phyloP scores from a whole-genome alignment of 1,140 invertebrate genomes.

The Pogonomyrmex californicus region DNA sequence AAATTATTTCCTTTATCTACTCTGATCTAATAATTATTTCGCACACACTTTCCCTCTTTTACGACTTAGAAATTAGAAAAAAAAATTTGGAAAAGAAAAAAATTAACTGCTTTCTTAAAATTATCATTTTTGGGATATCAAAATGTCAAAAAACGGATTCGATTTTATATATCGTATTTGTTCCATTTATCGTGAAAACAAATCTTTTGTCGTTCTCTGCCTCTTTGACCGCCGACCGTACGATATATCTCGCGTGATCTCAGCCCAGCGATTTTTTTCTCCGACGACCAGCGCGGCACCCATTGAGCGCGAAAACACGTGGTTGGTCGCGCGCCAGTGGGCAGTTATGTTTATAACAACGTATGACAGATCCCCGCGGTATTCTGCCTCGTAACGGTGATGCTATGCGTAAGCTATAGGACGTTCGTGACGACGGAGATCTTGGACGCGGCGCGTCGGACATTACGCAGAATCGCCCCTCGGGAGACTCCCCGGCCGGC shows the following conservation, averaged over 20 bases:
- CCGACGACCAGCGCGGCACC: conserved; percentile 32
- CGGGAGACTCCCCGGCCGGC: conserved; percentile 17
- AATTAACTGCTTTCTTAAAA: background rate
- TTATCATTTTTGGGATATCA: background rate
- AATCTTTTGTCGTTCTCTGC: background rate
- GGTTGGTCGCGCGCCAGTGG: conserved; percentile 75
- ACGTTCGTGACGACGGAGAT: conserved; percentile 61
- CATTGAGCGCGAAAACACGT: conserved; percentile 78
- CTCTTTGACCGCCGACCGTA: background rate
- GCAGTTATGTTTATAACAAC: conserved; percentile 80
- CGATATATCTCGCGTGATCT: background rate
- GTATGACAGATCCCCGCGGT: conserved; percentile 69
- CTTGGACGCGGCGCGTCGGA: conserved; percentile 54
- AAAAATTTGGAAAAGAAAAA: background rate
- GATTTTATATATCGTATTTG: too few relatives aligned
- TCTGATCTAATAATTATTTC: background rate
- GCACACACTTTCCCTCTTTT: too few relatives aligned
- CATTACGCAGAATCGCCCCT: conserved; percentile 48
- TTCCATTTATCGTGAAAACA: too few relatives aligned
- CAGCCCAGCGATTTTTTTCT: conserved; percentile 45
- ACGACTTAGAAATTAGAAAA: background rate
- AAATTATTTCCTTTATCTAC: background rate
- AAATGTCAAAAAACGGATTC: background rate
- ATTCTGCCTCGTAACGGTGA: conserved; percentile 76
- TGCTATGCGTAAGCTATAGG: conserved; percentile 66